These are phyloP conservation scores for Drymodes brunneopygia DNA, from an alignment of 2,113 vertebrate species.

Conservation along the genomic window DNA sequence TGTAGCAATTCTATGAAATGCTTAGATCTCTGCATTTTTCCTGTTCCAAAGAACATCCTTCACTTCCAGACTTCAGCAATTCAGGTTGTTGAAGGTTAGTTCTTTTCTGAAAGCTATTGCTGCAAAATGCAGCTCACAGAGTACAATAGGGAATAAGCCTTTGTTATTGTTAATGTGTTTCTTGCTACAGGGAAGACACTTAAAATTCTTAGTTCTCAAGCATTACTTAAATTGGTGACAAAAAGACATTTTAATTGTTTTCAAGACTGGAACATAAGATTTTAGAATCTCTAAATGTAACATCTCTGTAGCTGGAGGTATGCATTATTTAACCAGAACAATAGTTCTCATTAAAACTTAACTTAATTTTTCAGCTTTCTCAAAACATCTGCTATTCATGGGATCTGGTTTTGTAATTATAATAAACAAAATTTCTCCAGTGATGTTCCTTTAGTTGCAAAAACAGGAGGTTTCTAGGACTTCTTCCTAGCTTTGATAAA, in stretches of 20 bases:
- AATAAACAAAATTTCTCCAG: background rate
- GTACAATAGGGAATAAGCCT: background rate
- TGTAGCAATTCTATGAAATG: background rate
- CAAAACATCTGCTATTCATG: constrained; percentile 7
- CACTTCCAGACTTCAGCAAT: background rate
- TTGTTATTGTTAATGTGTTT: background rate
- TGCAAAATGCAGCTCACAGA: background rate
- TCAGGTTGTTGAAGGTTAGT: background rate
- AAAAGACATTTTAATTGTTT: constrained; percentile 10
- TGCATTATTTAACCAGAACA: constrained; percentile 25
- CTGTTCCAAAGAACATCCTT: background rate
- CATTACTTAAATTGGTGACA: constrained; percentile 22
- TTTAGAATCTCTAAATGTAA: background rate
- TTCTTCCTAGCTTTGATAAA: background rate
- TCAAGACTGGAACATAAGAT: background rate
- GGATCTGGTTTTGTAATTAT: background rate
- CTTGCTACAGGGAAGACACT: constrained; percentile 10
- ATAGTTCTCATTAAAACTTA: constrained; percentile 30
- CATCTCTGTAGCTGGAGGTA: background rate
- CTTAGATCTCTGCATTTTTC: background rate
- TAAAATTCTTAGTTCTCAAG: constrained; percentile 1
- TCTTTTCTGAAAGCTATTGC: background rate
- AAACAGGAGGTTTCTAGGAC: background rate
- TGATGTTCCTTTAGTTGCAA: background rate
- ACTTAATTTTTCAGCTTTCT: background rate